Evolutionary conservation across 2,113 vertebrate genomes (phyloP), one percentile per base, ranked within the genome.

Genomic region (Balaenoptera acutorostrata): DNA sequence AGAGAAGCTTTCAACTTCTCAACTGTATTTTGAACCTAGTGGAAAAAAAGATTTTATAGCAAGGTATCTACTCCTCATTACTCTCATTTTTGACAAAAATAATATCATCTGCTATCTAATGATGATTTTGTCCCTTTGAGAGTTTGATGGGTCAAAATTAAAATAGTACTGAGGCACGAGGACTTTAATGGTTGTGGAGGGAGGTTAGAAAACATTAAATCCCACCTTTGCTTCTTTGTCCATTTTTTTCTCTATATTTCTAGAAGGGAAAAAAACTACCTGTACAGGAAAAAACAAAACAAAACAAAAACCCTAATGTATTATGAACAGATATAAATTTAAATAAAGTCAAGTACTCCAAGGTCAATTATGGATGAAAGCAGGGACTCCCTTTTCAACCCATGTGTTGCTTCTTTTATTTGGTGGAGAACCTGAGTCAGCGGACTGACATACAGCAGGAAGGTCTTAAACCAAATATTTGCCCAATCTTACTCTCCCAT

Each of bases 81-180:
- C 20, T 91, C 89, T 92, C 12, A 64, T 52, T 92, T 90, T 88
- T 82, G 21, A 69, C 10, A 78, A 86, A 95, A 95, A 46, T 39
- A 80, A 2, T 61, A 63, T 74, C 33, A 41, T 20, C 44, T 74
- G 44, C 10, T 93, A 10, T 93, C n/a, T 69, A 83, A n/a, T 49
- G 20, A 93, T 31, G 83, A 39, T 7, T 72, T 87, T 82, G 20
- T 87, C 27, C 49, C 69, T 90, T 68, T 27, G 46, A 27, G 86
- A 83, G 83, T 74, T 93, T 78, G 10, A 81, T 78, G 82, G n/a
- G 52, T 57, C 77, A 94, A 90, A 90, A 93, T 95, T 55, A 92
- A 92, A 90, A 75, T 94, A 63, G 82, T 84, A 66, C 25, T 33
- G 21, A 80, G 1, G 11, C 74, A 25, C 6, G 2, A 89, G 36